These are phyloP conservation scores for Sphenopsis melanotis DNA, from an alignment of 2,797 vertebrate species.

Conservation along the genomic window DNA sequence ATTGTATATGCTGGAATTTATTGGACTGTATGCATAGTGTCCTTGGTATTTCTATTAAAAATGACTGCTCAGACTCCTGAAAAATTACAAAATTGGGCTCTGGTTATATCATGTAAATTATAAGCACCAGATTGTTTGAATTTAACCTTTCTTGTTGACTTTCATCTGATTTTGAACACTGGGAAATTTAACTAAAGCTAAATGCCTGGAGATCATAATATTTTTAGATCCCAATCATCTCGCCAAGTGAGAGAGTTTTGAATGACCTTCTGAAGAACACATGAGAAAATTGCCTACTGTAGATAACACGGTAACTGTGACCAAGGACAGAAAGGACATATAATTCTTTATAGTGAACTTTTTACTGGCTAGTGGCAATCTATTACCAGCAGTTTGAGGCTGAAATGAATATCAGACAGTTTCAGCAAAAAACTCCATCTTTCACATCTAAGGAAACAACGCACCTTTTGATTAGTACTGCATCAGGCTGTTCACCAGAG, in stretches of 20 bases:
- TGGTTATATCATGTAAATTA: not conserved
- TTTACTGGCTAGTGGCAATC: constrained; percentile 45
- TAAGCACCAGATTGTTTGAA: not conserved
- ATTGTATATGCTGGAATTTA: not conserved
- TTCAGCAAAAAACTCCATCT: constrained; percentile 13
- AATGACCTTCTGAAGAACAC: constrained; percentile 50
- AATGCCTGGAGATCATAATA: constrained; percentile 31
- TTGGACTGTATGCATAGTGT: not conserved
- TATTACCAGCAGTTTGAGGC: constrained; percentile 33
- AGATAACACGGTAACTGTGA: constrained; percentile 25
- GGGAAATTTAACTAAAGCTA: constrained; percentile 15
- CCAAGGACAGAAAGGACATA: constrained; percentile 65
- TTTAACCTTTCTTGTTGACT: constrained; percentile 46
- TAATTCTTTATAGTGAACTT: constrained; percentile 52
- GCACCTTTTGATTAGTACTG: constrained; percentile 18
- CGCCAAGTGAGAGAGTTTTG: constrained; percentile 21
- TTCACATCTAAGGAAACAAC: not conserved
- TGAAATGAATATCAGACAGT: constrained; percentile 43
- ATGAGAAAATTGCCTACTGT: constrained; percentile 30
- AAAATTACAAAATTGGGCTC: not conserved
- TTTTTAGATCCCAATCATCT: constrained; percentile 45
- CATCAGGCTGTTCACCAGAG: not conserved
- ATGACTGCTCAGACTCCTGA: not conserved
- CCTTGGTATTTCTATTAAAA: not conserved
- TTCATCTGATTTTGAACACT: constrained; percentile 41